A percentile compares a stretch with the other conserved stretches of the same genome.
Conservation (phyloP, 2,888 invertebrate species). For the Cyrtodaria siliqua region DNA sequence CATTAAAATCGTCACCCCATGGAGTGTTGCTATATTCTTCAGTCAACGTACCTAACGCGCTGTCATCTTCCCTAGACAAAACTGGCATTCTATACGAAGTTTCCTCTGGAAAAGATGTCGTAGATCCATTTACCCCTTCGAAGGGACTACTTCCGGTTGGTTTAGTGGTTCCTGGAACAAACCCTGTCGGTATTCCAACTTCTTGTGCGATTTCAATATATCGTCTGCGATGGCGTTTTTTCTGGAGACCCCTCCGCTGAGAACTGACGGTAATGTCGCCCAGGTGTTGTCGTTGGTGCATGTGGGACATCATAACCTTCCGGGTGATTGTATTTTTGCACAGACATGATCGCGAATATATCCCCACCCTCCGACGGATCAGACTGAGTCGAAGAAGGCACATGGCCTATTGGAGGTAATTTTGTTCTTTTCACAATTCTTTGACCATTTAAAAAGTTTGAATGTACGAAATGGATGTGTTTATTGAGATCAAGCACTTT, state of each 20-base stretch:
- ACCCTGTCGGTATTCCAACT: constrained; percentile 35
- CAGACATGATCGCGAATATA: constrained; percentile 66
- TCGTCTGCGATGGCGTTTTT: background rate
- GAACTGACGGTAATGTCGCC: background rate
- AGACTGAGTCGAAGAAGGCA: constrained; percentile 32
- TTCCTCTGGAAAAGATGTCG: constrained; percentile 41
- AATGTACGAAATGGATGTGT: constrained; percentile 73
- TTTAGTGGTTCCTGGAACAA: constrained; percentile 45
- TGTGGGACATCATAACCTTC: constrained; percentile 4
- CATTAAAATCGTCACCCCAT: constrained; percentile 13
- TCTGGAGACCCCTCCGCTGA: background rate
- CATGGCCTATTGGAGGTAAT: constrained; percentile 62
- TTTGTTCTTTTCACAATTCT: constrained; percentile 61
- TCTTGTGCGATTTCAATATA: constrained; percentile 35
- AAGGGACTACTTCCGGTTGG: constrained; percentile 53
- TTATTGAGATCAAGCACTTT: constrained; percentile 71
- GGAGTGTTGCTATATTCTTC: constrained; percentile 18
- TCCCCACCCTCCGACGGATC: constrained; percentile 53
- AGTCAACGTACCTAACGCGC: constrained; percentile 34
- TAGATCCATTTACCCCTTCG: constrained; percentile 56
- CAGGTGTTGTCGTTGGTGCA: background rate
- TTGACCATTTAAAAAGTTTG: constrained; percentile 66
- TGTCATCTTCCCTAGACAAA: constrained; percentile 30
- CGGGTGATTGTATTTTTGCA: constrained; percentile 63
- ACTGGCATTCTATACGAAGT: constrained; percentile 17